Base-by-base conservation (phyloP, 2,888 invertebrate species). In the Branchipolynoe longqiensis region DNA sequence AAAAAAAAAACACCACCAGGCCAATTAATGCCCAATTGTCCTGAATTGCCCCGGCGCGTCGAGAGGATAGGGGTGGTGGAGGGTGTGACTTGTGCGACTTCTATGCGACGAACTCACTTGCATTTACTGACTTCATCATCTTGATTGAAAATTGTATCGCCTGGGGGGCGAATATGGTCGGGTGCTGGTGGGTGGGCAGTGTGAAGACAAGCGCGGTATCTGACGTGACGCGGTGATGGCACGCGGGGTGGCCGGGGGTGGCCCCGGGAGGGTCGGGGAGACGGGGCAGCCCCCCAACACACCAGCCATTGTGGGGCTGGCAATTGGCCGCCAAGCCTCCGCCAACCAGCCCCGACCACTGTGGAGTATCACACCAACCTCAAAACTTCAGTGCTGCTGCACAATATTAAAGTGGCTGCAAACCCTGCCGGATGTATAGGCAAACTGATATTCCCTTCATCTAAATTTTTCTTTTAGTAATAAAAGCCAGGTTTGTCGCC, bases 81-180 rank as follows among this genome's bases (percentile, higher is more conserved):
- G 78, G 78, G 78, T 54, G 78, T 78, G 78, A 78, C 48, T 78
- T 78, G 78, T 54, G 54, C 78, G 48, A 69, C 78, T 78, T 48
- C 48, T 78, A 41, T 78, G 78, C 48, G 78, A 48, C 54, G 48
- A 78, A 48, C 48, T n/a, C n/a, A n/a, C n/a, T n/a, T 78, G 78
- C 48, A 41, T 78, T 78, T 78, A 78, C 78, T 78, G 78, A 41
- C 48, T 78, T 78, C 78, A 78, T 78, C 41, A 78, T 78, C 78
- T 28, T 78, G 48, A 78, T 78, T 78, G 78, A 78, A 78, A 78
- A 78, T 78, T 78, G 31, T 14, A 22, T 28, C 18, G 69, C 69
- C 69, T 0, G 36, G 25, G 69, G 69, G 22, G 14, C 33, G 36
- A 1, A 33, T 4, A 6, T 33, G n/a, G 40, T 36, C 38, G 12